Evolutionary conservation across 2,797 vertebrate species (phyloP).

Genomic region (Hoplostethus atlanticus): DNA sequence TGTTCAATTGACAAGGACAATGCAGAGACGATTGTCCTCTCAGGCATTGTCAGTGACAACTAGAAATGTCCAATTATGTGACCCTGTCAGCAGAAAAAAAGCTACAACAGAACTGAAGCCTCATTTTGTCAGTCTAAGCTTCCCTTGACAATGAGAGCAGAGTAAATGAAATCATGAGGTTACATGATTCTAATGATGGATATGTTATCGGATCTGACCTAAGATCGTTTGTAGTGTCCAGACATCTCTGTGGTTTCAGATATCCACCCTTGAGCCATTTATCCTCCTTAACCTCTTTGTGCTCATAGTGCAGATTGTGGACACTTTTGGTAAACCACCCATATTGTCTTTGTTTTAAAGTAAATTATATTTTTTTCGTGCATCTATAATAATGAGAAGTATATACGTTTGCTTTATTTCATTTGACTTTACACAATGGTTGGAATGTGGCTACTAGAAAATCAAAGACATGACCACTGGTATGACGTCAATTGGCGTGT

Average conservation of each 20-base stretch:
- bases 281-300: background rate
- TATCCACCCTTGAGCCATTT: background rate
- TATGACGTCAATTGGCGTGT: slow-evolving; percentile 20
- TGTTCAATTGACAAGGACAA: slow-evolving; percentile 40
- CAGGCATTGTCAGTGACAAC: slow-evolving; percentile 46
- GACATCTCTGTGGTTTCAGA: background rate
- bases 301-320: background rate
- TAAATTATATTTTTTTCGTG: background rate
- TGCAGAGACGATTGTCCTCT: slow-evolving; percentile 34
- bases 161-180: background rate
- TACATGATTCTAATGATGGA: background rate
- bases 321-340: background rate
- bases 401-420: background rate
- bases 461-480: background rate
- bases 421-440: background rate
- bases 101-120: slow-evolving; percentile 14
- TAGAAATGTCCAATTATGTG: slow-evolving; percentile 56
- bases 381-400: no score
- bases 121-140: background rate
- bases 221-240: background rate
- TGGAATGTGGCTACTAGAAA: background rate
- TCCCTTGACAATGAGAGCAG: background rate
- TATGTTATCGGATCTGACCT: background rate
- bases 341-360: background rate
- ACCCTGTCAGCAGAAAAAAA: slow-evolving; percentile 51